A percentile compares a stretch with the other conserved stretches of the same genome.
Evolutionary conservation across 2,113 vertebrate genomes (phyloP).

Genomic region (Platichthys flesus): DNA sequence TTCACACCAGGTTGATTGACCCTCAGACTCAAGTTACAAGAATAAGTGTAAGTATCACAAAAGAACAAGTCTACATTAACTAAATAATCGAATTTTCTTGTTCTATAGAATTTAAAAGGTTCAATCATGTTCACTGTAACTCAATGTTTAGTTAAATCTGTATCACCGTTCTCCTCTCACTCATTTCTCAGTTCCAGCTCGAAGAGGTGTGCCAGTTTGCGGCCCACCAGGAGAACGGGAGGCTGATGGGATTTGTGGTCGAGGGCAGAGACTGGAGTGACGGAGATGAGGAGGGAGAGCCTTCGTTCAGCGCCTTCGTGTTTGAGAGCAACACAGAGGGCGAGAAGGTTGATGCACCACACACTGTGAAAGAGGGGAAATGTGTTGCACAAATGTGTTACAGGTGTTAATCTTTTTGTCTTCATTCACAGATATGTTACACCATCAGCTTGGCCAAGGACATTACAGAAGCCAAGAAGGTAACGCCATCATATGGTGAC

Average conservation of each 20-base stretch:
- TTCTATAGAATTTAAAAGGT: neutral
- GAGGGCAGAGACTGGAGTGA: constrained; percentile 83
- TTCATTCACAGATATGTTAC: constrained; percentile 90
- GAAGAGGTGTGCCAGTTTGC: constrained; percentile 90
- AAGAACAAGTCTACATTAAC: neutral
- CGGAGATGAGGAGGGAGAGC: constrained; percentile 76
- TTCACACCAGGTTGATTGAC: constrained; percentile 89
- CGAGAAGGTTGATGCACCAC: constrained; percentile 86
- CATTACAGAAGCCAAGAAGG: constrained; percentile 93
- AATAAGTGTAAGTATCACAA: constrained; percentile 88
- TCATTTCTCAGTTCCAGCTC: constrained; percentile 88
- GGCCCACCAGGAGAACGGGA: constrained; percentile 94
- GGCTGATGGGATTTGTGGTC: constrained; percentile 94
- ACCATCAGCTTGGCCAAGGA: constrained; percentile 95
- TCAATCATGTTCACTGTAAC: neutral
- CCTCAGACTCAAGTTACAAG: constrained; percentile 97
- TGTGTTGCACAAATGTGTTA: neutral
- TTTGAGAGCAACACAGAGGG: constrained; percentile 99
- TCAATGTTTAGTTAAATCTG: neutral
- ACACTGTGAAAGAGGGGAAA: neutral
- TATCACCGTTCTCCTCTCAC: neutral
- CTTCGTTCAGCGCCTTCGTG: constrained; percentile 88
- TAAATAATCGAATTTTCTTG: neutral
- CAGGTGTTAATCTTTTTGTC: neutral
- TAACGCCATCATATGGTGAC: constrained; percentile 60